These are phyloP conservation scores for Nephrotoma guestfalica DNA, from an alignment of 2,888 invertebrate genomes.

Conservation along the genomic window DNA sequence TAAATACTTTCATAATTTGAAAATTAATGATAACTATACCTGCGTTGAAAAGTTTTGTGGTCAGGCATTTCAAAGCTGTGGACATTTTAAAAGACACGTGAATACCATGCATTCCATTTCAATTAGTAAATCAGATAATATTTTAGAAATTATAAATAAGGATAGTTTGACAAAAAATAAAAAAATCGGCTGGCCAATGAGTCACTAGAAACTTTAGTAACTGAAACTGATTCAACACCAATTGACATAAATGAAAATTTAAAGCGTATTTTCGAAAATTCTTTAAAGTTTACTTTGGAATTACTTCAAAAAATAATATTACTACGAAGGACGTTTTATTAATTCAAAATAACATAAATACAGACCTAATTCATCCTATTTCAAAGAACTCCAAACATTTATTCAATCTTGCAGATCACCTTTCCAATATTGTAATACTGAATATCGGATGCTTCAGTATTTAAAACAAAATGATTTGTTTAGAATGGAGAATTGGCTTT, in stretches of 20 bases:
- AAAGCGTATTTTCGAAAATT: not conserved
- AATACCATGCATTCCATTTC: not conserved
- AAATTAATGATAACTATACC: not conserved
- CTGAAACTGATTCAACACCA: not conserved
- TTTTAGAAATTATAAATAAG: not conserved
- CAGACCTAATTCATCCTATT: not conserved
- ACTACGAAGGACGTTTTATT: not conserved
- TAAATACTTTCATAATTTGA: not conserved
- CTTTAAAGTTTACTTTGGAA: not conserved
- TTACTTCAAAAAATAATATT: not conserved
- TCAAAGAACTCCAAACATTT: not conserved
- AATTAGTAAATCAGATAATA: not conserved
- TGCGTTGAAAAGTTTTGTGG: not conserved
- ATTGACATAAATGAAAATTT: not conserved
- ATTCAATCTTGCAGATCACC: not conserved
- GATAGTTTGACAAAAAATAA: not conserved
- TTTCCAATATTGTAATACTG: not conserved
- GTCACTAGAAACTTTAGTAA: not conserved
- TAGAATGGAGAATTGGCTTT: not conserved
- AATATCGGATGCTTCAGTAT: not conserved
- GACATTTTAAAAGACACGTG: not conserved
- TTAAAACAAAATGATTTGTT: not conserved
- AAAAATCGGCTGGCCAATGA: not conserved
- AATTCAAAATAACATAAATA: not conserved
- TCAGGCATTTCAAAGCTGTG: not conserved